Percentiles rank a stretch among this genome's conserved stretches.
Conservation (phyloP, 2,888 invertebrate genomes). For the Apocheima hispidaria region DNA sequence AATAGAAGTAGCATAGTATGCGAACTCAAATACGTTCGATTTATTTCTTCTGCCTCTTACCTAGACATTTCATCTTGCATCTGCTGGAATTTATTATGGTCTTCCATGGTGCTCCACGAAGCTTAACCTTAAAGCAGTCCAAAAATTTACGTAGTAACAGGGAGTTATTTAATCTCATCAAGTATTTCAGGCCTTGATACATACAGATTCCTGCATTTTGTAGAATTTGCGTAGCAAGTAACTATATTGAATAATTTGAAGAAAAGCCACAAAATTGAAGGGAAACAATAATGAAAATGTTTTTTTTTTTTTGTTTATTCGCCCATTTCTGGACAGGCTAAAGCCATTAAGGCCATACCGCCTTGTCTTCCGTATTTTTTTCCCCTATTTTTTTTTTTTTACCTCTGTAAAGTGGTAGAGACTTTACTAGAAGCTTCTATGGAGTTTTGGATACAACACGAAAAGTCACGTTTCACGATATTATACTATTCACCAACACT, state of each 20-base stretch:
- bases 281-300: too few species aligned
- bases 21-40: too few species aligned
- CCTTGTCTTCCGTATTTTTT: too few species aligned
- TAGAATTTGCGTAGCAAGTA: constrained; percentile 5
- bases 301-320: too few species aligned
- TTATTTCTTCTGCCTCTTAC: constrained; percentile 79
- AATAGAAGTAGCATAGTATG: too few species aligned
- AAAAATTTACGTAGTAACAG: constrained; percentile 78
- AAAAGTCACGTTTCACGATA: too few species aligned
- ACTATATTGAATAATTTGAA: background rate
- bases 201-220: constrained; percentile 63
- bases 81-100: constrained; percentile 88
- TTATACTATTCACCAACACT: too few species aligned
- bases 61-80: constrained; percentile 98
- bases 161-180: constrained; percentile 53
- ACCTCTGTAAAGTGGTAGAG: too few species aligned
- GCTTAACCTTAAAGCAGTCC: constrained; percentile 81
- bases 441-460: too few species aligned
- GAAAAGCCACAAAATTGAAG: background rate
- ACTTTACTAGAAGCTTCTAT: too few species aligned
- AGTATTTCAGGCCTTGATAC: constrained; percentile 62
- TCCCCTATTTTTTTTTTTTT: too few species aligned
- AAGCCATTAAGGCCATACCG: background rate
- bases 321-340: too few species aligned
- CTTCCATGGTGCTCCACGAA: constrained; percentile 73